A percentile compares a stretch with the other conserved stretches of the same genome.
Evolutionary conservation across 2,888 invertebrate species (phyloP).

Genomic region (Troglohyphantes excavatus): DNA sequence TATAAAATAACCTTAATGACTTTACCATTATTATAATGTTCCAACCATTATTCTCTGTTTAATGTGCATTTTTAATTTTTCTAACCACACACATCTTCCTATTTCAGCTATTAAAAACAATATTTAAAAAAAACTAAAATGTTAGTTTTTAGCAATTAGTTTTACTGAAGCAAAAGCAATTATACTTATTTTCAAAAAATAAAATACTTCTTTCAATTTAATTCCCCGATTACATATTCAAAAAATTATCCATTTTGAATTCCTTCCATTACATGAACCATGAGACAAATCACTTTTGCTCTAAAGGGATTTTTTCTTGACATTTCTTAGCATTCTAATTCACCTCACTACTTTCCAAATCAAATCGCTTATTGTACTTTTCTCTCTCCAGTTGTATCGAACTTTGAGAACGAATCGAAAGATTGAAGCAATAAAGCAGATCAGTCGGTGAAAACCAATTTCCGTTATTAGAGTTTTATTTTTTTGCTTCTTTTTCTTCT

Average conservation of each 20-base stretch:
- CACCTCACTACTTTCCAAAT: slow-evolving; percentile 39
- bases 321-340: slow-evolving; percentile 1
- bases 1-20: no score
- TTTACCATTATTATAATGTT: no score
- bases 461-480: slow-evolving; percentile 49
- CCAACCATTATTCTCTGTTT: no score
- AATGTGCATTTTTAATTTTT: no score
- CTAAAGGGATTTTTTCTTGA: not conserved
- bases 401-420: slow-evolving; percentile 22
- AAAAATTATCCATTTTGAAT: not conserved
- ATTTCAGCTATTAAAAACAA: no score
- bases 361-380: slow-evolving; percentile 33
- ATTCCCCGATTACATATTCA: not conserved
- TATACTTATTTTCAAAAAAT: no score
- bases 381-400: slow-evolving; percentile 9
- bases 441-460: slow-evolving; percentile 54
- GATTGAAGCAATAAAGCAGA: slow-evolving; percentile 62
- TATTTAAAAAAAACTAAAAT: no score
- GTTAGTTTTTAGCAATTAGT: no score
- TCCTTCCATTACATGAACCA: not conserved
- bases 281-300: slow-evolving; percentile 4
- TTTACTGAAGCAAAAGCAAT: no score
- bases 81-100: no score
- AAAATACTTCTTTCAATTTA: not conserved
- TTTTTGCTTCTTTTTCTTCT: no score